Percentiles rank a stretch among this genome's conserved stretches.
phyloP scores from a whole-genome alignment of 1,140 invertebrate genomes.

The Harlomillsia oculata region DNA sequence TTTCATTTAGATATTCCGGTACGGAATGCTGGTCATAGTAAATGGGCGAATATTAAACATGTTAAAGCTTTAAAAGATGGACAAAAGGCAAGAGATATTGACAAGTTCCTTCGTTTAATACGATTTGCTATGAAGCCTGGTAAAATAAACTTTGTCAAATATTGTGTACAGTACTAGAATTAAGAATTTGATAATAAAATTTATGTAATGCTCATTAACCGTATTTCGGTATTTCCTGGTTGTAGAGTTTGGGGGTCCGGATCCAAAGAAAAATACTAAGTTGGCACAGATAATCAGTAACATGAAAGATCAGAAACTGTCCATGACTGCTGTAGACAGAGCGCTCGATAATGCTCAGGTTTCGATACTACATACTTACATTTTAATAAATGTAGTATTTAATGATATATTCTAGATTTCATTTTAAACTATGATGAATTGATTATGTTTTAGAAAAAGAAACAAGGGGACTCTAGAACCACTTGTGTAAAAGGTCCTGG shows the following conservation, averaged over 20 bases:
- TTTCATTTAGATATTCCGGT: slow-evolving; percentile 6
- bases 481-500: slow-evolving; percentile 17
- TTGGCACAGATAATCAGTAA: slow-evolving; percentile 17
- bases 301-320: slow-evolving; percentile 17
- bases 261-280: slow-evolving; percentile 22
- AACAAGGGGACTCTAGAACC: background rate
- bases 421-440: background rate
- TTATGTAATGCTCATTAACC: background rate
- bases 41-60: slow-evolving; percentile 43
- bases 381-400: background rate
- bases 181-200: background rate
- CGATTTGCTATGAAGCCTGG: slow-evolving; percentile 17
- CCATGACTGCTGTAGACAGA: slow-evolving; percentile 15
- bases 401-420: background rate
- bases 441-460: background rate
- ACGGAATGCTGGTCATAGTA: slow-evolving; percentile 40
- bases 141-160: background rate
- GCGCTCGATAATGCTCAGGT: background rate
- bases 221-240: background rate
- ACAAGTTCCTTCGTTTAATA: slow-evolving; percentile 25
- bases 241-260: slow-evolving; percentile 18
- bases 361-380: background rate
- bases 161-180: background rate
- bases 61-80: slow-evolving; percentile 40
- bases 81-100: slow-evolving; percentile 32